Conservation (phyloP, 2,113 vertebrate genomes). For the Dicrurus megarhynchus region DNA sequence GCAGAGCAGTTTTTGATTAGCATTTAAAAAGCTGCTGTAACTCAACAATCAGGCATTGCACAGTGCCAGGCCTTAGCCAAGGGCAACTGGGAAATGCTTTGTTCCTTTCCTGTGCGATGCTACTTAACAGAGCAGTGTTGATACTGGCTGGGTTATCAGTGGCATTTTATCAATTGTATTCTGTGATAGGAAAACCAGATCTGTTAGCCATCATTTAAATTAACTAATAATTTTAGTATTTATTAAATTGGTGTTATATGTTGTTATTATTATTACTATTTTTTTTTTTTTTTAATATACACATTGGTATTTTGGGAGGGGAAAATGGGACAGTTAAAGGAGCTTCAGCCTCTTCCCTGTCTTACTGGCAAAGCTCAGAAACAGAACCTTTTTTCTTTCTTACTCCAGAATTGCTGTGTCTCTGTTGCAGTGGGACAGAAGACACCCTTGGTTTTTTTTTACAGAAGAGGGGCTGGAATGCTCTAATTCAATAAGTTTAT, state of each 20-base stretch:
- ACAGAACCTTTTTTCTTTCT: neutral
- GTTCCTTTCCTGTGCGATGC: neutral
- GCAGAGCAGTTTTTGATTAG: neutral
- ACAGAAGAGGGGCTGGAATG: neutral
- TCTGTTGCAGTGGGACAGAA: neutral
- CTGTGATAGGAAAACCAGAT: neutral
- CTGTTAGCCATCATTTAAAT: neutral
- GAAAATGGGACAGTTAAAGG: neutral
- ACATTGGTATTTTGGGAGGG: neutral
- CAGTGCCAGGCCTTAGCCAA: neutral
- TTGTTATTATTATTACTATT: neutral
- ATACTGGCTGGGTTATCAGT: neutral
- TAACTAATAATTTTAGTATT: neutral
- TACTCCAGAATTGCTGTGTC: neutral
- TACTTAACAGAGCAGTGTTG: neutral
- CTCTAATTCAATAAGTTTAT: neutral
- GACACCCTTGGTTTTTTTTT: neutral
- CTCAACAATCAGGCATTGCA: neutral
- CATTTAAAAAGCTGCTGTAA: neutral
- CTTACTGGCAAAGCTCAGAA: neutral
- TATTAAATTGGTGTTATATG: neutral
- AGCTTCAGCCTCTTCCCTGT: neutral
- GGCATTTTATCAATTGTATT: too few relatives aligned
- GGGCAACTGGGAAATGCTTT: neutral
- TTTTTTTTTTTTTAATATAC: too few relatives aligned